phyloP scores from a whole-genome alignment of 1,140 invertebrate genomes.

The Eubasilissa regina region DNA sequence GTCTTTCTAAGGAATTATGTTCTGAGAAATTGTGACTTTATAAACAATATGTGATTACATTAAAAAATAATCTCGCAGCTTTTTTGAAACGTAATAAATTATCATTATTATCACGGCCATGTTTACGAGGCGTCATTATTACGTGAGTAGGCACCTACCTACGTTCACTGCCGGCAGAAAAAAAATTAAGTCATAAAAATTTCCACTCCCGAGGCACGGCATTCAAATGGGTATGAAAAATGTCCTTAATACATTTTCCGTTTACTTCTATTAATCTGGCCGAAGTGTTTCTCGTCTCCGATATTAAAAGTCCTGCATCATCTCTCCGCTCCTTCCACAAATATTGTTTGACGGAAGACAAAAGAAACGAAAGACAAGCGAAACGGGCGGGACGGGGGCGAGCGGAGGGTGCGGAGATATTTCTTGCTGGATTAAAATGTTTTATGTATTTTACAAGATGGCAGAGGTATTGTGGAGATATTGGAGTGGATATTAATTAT shows the following conservation, averaged over 20 bases:
- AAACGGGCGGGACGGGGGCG: slow-evolving; percentile 9
- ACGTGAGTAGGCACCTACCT: too few relatives aligned
- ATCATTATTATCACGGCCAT: too few relatives aligned
- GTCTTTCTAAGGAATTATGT: too few relatives aligned
- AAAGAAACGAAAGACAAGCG: slow-evolving; percentile 20
- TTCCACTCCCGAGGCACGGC: too few relatives aligned
- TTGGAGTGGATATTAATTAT: slow-evolving; percentile 18
- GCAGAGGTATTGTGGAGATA: background rate
- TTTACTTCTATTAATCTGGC: slow-evolving; percentile 5
- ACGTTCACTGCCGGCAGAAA: too few relatives aligned
- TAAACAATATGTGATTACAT: too few relatives aligned
- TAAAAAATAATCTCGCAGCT: too few relatives aligned
- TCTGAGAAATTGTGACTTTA: too few relatives aligned
- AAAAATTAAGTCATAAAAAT: too few relatives aligned
- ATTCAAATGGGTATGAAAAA: background rate
- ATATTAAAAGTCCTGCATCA: slow-evolving; percentile 33
- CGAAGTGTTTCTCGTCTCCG: background rate
- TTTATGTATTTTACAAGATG: slow-evolving; percentile 1
- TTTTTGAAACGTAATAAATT: too few relatives aligned
- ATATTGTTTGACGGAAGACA: slow-evolving; percentile 40
- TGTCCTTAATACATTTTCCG: background rate
- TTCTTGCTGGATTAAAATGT: slow-evolving; percentile 27
- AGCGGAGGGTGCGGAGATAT: background rate
- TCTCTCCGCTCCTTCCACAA: background rate
- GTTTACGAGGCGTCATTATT: too few relatives aligned